Evolutionary conservation across 2,113 vertebrate species (phyloP).

Genomic region (Rana temporaria): DNA sequence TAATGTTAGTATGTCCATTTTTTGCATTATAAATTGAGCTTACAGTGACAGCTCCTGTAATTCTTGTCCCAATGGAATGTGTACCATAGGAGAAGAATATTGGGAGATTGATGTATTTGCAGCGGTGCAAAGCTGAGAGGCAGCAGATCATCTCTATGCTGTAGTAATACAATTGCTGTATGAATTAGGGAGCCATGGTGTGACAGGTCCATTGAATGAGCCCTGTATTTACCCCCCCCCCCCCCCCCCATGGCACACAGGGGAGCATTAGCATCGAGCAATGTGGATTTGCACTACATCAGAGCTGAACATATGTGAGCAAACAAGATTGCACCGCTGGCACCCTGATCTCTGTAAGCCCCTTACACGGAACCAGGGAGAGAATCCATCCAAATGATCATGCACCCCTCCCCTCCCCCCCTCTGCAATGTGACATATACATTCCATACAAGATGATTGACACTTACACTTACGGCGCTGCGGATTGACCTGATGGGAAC

Average conservation of each 20-base stretch:
- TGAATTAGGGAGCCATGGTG: background rate
- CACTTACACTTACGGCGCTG: slow-evolving; percentile 36
- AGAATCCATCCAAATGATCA: background rate
- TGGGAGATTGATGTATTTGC: background rate
- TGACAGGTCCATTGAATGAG: background rate
- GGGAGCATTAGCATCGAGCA: background rate
- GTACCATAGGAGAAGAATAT: background rate
- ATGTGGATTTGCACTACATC: slow-evolving; percentile 6
- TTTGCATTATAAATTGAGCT: too few species aligned
- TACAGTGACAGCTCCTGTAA: too few species aligned
- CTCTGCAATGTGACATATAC: slow-evolving; percentile 29
- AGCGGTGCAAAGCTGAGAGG: background rate
- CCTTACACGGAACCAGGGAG: background rate
- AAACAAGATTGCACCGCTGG: background rate
- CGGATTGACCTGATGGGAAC: slow-evolving; percentile 14
- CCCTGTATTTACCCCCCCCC: background rate
- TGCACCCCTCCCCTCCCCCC: background rate
- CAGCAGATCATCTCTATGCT: background rate
- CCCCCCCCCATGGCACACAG: background rate
- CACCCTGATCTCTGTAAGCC: background rate
- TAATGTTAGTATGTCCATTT: too few species aligned
- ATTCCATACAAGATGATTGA: background rate
- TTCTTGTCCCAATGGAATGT: background rate
- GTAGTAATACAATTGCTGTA: background rate
- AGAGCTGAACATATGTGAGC: background rate